These are phyloP conservation scores for Hydraecia micacea DNA, from an alignment of 2,888 invertebrate species.

Conservation along the genomic window DNA sequence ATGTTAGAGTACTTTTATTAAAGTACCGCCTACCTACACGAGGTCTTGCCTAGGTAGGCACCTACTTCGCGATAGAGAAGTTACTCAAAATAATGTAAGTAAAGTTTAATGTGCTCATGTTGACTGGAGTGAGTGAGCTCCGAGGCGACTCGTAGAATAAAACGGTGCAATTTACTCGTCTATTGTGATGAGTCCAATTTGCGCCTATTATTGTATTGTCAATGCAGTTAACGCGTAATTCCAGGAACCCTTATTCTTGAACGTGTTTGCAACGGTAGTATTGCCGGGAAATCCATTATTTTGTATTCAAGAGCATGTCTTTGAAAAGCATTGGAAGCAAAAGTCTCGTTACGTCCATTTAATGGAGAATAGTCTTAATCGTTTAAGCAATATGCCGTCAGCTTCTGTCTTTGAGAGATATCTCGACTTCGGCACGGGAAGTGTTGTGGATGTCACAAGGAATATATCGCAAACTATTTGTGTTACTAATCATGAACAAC, in stretches of 20 bases:
- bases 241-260: slow-evolving; percentile 84
- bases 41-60: background rate
- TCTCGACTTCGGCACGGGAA: slow-evolving; percentile 85
- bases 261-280: slow-evolving; percentile 79
- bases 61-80: background rate
- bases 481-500: slow-evolving; percentile 85
- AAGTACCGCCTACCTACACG: background rate
- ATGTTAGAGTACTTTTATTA: background rate
- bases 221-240: slow-evolving; percentile 52
- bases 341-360: slow-evolving; percentile 79
- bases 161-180: slow-evolving; percentile 45
- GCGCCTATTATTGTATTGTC: slow-evolving; percentile 41
- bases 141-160: slow-evolving; percentile 19
- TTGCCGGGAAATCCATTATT: slow-evolving; percentile 79
- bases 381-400: slow-evolving; percentile 80
- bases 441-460: slow-evolving; percentile 77
- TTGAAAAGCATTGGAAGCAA: slow-evolving; percentile 78
- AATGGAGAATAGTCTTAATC: slow-evolving; percentile 86
- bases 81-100: background rate
- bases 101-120: background rate
- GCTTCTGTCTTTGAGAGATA: slow-evolving; percentile 85
- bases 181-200: slow-evolving; percentile 28
- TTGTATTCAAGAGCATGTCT: slow-evolving; percentile 78
- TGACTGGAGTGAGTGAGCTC: background rate
- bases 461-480: slow-evolving; percentile 87